phyloP scores from a whole-genome alignment of 64 coral and sea anemone genomes.

The Astreopora myriophthalma region DNA sequence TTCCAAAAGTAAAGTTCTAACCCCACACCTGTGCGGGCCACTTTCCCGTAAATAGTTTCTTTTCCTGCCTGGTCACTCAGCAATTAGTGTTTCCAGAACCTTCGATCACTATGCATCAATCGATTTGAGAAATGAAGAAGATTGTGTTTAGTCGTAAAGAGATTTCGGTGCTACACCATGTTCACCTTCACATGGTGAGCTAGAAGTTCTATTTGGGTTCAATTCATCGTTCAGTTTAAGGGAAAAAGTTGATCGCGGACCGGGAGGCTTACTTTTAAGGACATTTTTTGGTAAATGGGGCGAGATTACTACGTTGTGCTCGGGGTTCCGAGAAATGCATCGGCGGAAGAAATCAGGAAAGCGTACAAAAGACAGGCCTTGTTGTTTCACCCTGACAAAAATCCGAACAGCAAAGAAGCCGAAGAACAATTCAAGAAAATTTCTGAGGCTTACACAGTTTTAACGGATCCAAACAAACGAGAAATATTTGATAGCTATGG shows the following conservation, averaged over 20 bases:
- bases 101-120: no score
- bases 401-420: conserved; percentile 59
- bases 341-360: conserved; percentile 76
- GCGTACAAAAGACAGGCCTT: conserved; percentile 79
- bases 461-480: conserved; percentile 70
- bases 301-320: conserved; percentile 65
- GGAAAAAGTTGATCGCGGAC: not conserved
- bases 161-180: conserved; percentile 16
- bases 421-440: conserved; percentile 91
- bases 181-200: not conserved
- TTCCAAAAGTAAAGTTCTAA: not conserved
- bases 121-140: conserved; percentile 31
- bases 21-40: conserved; percentile 6
- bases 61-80: conserved; percentile 5
- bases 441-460: conserved; percentile 77
- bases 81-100: conserved; percentile 75
- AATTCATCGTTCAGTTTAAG: not conserved
- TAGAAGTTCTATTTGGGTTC: not conserved
- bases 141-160: conserved; percentile 1
- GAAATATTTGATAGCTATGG: conserved; percentile 66
- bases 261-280: not conserved
- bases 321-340: conserved; percentile 68
- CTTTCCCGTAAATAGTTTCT: conserved; percentile 42
- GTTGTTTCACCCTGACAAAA: conserved; percentile 93
- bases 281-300: conserved; percentile 47